Base-by-base conservation (phyloP, 2,797 vertebrate species). In the Heliangelus exortis region DNA sequence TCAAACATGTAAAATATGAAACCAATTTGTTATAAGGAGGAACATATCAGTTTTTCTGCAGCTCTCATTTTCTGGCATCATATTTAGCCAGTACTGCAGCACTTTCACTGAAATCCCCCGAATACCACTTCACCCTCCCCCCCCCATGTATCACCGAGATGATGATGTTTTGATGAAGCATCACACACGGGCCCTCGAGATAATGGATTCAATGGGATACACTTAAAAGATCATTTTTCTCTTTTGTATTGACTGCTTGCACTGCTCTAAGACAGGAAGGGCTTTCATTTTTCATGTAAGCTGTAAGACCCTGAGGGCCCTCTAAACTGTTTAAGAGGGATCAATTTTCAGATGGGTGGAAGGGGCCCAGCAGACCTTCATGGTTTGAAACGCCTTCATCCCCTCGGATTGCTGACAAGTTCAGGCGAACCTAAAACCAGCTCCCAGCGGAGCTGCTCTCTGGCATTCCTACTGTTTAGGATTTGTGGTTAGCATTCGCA, bases 271-370 rank as follows among this genome's bases (percentile, higher is more conserved):
- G 96, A 96, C 91, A 95, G 95, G 96, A 96, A 96, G 89, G 74
- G 67, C 92, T 97, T 97, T 96, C 96, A 92, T 95, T 98, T 97
- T 97, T 97, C 94, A 97, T 93, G 94, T 92, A 96, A 96, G 89
- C 95, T 94, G 61, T 84, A 86, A 96, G 95, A 93, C 95, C 95
- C 95, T 2, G 6, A 78, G 95, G 97, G 92, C 67, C 57, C 95
- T 95, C 93, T 96, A 89, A 96, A 91, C 76, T 87, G 75, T 96
- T 97, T 94, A 96, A 89, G 91, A 96, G 89, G 95, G 97, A 97
- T 97, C 97, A 95, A 90, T 97, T 97, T 98, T 96, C 76, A 67
- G 94, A 96, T 71, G 81, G 71, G 84, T 69, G 78, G 81, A 89
- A 95, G 91, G 80, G 76, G 75, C 71, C 92, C 74, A 17, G 50